Base-by-base conservation (phyloP, 2,113 vertebrate species). In the pig (Sus scrofa) region DNA sequence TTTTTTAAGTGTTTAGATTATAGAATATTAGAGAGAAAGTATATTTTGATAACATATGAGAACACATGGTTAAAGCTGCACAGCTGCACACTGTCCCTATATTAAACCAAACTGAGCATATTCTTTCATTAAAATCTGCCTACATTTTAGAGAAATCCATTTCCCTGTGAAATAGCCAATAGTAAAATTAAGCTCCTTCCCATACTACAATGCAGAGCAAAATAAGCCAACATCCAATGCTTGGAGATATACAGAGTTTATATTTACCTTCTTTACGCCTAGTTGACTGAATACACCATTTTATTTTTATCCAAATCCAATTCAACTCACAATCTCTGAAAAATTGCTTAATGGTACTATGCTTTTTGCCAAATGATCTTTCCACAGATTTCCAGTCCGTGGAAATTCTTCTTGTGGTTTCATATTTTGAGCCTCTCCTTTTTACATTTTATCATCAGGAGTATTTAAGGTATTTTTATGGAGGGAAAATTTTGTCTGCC, bases 221-320 rank as follows among this genome's bases (percentile, higher is more conserved):
- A 96, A 73, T 83, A 89, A 89, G 14, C 20, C 52, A 34, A 94
- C 85, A 34, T 16, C 16, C 32, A 91, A 6, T n/a, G 70, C 56
- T 93, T 93, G 4, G 7, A 83, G 15, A 82, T 67, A 24, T 1
- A 52, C 20, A 39, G n/a, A 68, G 54, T 78, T 95, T 85, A 62
- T 37, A 60, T 8, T 68, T 63, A 32, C 0, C 22, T 81, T 83
- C n/a, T 63, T 58, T 50, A 91, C 70, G 34, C 9, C 32, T 70
- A n/a, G 32, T 44, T 88, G 11, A 86, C n/a, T 77, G 39, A 62
- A 18, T 67, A 70, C 1, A 68, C n/a, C 30, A 15, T 94, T 87
- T 96, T 56, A 58, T 52, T 94, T 81, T 89, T 85, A 84, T 50
- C 39, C n/a, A 91, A 63, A 54, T 71, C 7, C 65, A 95, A 60